A percentile compares a stretch with the other conserved stretches of the same genome.
These are phyloP conservation scores for Diprion similis DNA, from an alignment of 1,140 invertebrate species.

Conservation along the genomic window DNA sequence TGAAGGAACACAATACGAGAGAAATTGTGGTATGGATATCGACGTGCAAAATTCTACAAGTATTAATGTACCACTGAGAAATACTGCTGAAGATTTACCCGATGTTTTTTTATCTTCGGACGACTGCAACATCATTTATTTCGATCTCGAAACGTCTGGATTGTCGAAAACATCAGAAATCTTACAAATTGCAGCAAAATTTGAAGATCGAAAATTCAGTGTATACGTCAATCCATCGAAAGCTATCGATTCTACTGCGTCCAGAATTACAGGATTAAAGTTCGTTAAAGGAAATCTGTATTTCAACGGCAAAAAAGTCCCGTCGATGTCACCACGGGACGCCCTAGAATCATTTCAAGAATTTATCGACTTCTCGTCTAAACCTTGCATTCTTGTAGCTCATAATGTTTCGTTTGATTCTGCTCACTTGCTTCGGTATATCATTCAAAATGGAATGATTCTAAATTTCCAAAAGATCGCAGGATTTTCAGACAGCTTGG, in stretches of 20 bases:
- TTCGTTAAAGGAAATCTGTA: conserved; percentile 26
- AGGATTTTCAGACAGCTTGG: conserved; percentile 26
- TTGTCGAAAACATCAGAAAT: conserved; percentile 29
- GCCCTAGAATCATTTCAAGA: conserved; percentile 22
- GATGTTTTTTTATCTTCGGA: neutral
- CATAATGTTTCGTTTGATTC: conserved; percentile 28
- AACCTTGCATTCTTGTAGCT: conserved; percentile 27
- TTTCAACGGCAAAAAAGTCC: conserved; percentile 27
- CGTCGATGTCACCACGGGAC: conserved; percentile 14
- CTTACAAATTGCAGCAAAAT: conserved; percentile 34
- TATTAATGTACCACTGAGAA: too few relatives aligned
- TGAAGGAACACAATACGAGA: neutral
- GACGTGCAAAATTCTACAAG: neutral
- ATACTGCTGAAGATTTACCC: neutral
- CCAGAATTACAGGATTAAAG: conserved; percentile 27
- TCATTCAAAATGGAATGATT: conserved; percentile 18
- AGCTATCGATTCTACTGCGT: conserved; percentile 23
- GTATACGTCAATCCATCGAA: conserved; percentile 31
- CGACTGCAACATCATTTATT: neutral
- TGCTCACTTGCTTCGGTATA: conserved; percentile 16
- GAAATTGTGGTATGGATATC: neutral
- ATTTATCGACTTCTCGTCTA: conserved; percentile 18
- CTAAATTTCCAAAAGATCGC: conserved; percentile 19
- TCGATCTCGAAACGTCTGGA: conserved; percentile 22
- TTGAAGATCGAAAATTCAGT: conserved; percentile 25